These are phyloP conservation scores for Cataglyphis livida DNA, from an alignment of 2,888 invertebrate species.

Conservation along the genomic window DNA sequence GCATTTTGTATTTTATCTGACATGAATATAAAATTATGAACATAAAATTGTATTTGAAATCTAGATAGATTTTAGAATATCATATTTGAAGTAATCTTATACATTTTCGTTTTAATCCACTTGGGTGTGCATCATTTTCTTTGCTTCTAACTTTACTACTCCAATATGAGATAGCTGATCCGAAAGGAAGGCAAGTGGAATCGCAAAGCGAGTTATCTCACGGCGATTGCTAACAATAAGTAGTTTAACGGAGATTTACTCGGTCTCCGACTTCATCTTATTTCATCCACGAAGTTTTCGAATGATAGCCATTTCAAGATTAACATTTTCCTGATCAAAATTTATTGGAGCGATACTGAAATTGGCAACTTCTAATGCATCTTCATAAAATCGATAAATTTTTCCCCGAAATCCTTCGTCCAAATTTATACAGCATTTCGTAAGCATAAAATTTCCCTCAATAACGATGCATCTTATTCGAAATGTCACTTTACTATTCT, in stretches of 20 bases:
- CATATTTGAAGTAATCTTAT: constrained; percentile 20
- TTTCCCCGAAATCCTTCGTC: background rate
- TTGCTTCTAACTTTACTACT: constrained; percentile 13
- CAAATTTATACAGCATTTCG: constrained; percentile 13
- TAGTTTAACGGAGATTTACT: constrained; percentile 46
- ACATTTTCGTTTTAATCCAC: constrained; percentile 6
- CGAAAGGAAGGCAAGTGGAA: constrained; percentile 17
- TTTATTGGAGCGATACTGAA: constrained; percentile 6
- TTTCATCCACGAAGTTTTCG: background rate
- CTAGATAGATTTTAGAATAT: background rate
- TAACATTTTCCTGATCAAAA: constrained; percentile 32
- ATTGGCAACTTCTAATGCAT: constrained; percentile 18
- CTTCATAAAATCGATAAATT: constrained; percentile 38
- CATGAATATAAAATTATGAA: background rate
- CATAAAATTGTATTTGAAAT: constrained; percentile 8
- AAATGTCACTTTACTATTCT: constrained; percentile 17
- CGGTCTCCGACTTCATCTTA: background rate
- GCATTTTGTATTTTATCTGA: background rate
- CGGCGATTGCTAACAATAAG: constrained; percentile 20
- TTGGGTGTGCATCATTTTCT: constrained; percentile 20
- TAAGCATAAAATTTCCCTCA: background rate
- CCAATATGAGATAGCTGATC: constrained; percentile 23
- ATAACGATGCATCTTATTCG: constrained; percentile 8
- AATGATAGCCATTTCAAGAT: constrained; percentile 28
- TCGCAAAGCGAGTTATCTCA: constrained; percentile 28